These are phyloP conservation scores for Sympetrum striolatum DNA, from an alignment of 2,888 invertebrate genomes.

Conservation along the genomic window DNA sequence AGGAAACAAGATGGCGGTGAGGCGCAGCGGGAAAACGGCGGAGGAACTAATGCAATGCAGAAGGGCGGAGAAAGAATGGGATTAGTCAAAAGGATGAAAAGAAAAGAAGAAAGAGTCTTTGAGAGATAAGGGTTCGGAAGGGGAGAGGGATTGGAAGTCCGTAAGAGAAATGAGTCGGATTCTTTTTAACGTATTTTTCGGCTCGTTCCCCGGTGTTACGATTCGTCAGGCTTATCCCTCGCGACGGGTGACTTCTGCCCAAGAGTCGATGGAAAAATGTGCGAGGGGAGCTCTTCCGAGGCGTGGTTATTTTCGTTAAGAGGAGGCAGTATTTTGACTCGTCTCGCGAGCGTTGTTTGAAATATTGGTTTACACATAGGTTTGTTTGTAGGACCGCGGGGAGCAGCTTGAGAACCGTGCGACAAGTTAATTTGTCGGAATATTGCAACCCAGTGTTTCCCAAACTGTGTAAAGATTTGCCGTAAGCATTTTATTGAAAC, in stretches of 20 bases:
- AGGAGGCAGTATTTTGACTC: not conserved
- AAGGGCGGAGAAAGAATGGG: not conserved
- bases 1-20: not conserved
- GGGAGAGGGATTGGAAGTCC: not conserved
- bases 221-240: not conserved
- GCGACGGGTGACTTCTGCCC: not conserved
- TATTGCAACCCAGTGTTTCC: not conserved
- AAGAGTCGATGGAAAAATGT: not conserved
- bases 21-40: not conserved
- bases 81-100: not conserved
- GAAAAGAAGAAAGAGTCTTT: not conserved
- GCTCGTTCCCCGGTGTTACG: not conserved
- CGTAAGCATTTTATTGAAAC: no score
- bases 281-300: not conserved
- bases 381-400: not conserved
- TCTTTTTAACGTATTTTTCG: not conserved
- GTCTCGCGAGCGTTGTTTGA: not conserved
- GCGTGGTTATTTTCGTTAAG: not conserved
- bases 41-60: not conserved
- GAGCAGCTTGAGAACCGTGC: not conserved
- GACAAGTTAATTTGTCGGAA: not conserved
- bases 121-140: not conserved
- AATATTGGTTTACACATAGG: not conserved
- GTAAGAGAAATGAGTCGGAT: not conserved
- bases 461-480: no score